Evolutionary conservation across 2,888 invertebrate species (phyloP).

Genomic region (Nomada fabriciana): DNA sequence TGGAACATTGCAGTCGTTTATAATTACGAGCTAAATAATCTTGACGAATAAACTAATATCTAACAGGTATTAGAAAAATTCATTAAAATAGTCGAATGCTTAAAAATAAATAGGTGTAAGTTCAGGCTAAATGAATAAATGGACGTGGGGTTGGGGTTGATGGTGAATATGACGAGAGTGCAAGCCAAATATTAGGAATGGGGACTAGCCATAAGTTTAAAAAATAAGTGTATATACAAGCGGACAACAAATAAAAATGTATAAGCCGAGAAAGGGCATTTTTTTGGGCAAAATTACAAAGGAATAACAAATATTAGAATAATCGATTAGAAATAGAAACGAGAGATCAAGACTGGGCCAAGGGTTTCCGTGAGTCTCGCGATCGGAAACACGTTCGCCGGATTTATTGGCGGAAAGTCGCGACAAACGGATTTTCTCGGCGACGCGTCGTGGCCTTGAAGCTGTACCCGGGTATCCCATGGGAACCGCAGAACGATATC

Average conservation of each 20-base stretch:
- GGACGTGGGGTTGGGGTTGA: background rate
- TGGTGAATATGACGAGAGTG: slow-evolving; percentile 2
- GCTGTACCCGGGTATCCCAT: slow-evolving; percentile 20
- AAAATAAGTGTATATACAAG: too few relatives aligned
- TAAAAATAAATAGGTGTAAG: background rate
- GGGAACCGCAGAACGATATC: slow-evolving; percentile 12
- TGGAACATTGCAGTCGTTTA: too few relatives aligned
- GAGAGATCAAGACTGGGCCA: background rate
- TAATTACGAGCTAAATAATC: too few relatives aligned
- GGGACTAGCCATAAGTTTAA: too few relatives aligned
- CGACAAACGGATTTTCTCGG: slow-evolving; percentile 53
- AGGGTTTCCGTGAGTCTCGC: slow-evolving; percentile 16
- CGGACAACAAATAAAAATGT: too few relatives aligned
- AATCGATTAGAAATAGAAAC: too few relatives aligned
- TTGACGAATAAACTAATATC: too few relatives aligned
- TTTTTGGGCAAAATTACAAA: too few relatives aligned
- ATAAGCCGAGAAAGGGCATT: too few relatives aligned
- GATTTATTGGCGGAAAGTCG: slow-evolving; percentile 54
- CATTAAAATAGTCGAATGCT: too few relatives aligned
- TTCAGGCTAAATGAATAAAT: background rate
- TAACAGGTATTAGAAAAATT: too few relatives aligned
- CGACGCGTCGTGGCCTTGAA: slow-evolving; percentile 45
- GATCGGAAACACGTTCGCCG: slow-evolving; percentile 54
- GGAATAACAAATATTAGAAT: too few relatives aligned
- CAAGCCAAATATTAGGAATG: background rate